Percentiles rank a stretch among this genome's conserved stretches.
These are phyloP conservation scores for Pteronotus mesoamericanus DNA, from an alignment of 2,797 vertebrate genomes.

Conservation along the genomic window DNA sequence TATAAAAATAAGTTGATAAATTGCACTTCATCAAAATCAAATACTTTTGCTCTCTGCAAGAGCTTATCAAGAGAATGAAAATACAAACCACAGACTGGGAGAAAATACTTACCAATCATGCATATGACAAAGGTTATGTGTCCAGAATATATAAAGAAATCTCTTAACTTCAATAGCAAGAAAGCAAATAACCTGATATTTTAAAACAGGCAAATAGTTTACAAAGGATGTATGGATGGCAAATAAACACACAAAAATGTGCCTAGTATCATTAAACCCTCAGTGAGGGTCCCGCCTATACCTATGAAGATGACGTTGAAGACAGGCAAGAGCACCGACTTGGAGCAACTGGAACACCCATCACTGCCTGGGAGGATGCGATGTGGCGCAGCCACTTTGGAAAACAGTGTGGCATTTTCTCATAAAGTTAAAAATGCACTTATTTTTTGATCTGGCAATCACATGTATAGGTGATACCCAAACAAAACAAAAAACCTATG, in stretches of 20 bases:
- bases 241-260: neutral
- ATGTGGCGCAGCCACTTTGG: neutral
- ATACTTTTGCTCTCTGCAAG: neutral
- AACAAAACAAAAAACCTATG: neutral
- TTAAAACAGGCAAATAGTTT: neutral
- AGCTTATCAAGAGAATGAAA: neutral
- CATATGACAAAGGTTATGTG: neutral
- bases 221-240: neutral
- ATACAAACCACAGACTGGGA: neutral
- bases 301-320: too few species aligned
- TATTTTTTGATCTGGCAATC: neutral
- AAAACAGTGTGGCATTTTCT: neutral
- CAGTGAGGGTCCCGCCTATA: neutral
- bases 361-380: neutral
- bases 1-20: neutral
- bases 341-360: fast-evolving
- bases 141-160: neutral
- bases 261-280: neutral
- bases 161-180: neutral
- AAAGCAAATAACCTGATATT: neutral
- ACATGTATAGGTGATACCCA: neutral
- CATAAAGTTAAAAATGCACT: neutral
- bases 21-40: neutral
- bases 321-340: neutral
- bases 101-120: neutral